Percentiles rank a stretch among this genome's conserved stretches.
Evolutionary conservation across 2,113 vertebrate genomes (phyloP).

Genomic region (Brachyhypopomus gauderio): DNA sequence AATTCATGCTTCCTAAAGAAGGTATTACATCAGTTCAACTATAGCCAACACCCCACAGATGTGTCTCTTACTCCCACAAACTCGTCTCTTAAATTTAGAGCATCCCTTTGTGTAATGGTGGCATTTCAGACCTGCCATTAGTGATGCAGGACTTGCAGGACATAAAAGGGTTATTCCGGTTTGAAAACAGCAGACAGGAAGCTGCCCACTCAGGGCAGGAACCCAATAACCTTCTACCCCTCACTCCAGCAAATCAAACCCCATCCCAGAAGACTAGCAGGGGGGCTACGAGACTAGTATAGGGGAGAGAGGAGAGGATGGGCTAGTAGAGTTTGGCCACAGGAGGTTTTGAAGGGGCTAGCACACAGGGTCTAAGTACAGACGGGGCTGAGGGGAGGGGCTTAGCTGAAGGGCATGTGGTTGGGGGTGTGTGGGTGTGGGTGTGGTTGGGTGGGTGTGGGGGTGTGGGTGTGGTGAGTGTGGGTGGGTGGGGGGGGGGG

Average conservation of each 20-base stretch:
- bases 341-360: too few species aligned
- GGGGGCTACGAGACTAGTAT: neutral
- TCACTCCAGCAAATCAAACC: slow-evolving; percentile 19
- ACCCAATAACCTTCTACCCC: slow-evolving; percentile 14
- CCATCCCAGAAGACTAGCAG: neutral
- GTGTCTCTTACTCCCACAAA: neutral
- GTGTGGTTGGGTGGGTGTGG: too few species aligned
- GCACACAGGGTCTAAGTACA: too few species aligned
- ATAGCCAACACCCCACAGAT: neutral
- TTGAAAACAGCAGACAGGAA: slow-evolving; percentile 38
- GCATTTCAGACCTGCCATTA: neutral
- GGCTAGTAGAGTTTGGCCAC: too few species aligned
- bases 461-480: too few species aligned
- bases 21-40: neutral
- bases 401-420: too few species aligned
- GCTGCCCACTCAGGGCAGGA: slow-evolving; percentile 23
- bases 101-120: neutral
- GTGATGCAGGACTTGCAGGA: slow-evolving; percentile 18
- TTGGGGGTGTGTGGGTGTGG: too few species aligned
- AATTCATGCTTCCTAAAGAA: neutral
- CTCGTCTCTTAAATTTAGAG: neutral
- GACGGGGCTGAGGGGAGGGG: too few species aligned
- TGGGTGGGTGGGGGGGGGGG: too few species aligned
- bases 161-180: slow-evolving; percentile 36
- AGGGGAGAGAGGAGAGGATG: too few species aligned